Evolutionary conservation across 64 coral and sea anemone species (phyloP).

Genomic region (Porites australiensis): DNA sequence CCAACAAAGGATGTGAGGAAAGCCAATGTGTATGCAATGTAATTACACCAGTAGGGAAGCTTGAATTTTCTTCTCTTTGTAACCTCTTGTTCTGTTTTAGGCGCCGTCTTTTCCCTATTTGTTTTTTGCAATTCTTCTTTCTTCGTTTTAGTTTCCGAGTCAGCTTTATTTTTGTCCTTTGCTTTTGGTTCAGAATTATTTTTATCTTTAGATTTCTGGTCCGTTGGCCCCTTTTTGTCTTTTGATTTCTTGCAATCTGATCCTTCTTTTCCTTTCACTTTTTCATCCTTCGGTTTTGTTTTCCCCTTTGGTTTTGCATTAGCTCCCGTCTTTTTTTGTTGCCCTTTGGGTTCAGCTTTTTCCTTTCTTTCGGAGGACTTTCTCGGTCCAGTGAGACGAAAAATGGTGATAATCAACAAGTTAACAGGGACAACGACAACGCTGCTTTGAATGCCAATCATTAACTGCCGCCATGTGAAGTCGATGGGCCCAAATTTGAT

Average conservation of each 20-base stretch:
- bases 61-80: conserved; percentile 33
- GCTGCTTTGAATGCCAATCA: conserved; percentile 51
- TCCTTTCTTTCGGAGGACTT: not conserved
- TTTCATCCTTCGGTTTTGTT: conserved; percentile 19
- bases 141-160: not conserved
- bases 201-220: not conserved
- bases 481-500: conserved; percentile 47
- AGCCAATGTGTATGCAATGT: conserved; percentile 58
- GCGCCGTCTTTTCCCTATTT: not conserved
- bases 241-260: not conserved
- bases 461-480: conserved; percentile 26
- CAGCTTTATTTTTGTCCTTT: not conserved
- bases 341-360: not conserved
- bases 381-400: not conserved
- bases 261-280: conserved; percentile 18
- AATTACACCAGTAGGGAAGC: conserved; percentile 65
- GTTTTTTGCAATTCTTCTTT: conserved; percentile 28
- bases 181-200: not conserved
- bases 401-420: conserved; percentile 51
- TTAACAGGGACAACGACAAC: conserved; percentile 40
- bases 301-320: not conserved
- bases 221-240: not conserved
- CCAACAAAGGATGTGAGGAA: conserved; percentile 30
- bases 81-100: not conserved
- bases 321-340: not conserved